Conservation (phyloP, 2,113 vertebrate species). For the Halichoerus grypus region DNA sequence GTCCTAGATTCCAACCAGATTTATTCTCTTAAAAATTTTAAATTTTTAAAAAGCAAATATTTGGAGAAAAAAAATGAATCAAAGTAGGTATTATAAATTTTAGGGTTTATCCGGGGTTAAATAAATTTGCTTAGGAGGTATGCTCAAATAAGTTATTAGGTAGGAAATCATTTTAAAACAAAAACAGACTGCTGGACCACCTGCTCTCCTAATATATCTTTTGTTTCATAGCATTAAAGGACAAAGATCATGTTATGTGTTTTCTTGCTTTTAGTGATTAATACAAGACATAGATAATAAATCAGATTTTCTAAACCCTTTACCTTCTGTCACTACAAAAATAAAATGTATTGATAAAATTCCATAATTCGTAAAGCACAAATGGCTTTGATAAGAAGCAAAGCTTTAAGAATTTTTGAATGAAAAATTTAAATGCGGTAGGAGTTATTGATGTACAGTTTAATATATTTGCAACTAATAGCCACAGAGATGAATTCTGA, state of each 20-base stretch:
- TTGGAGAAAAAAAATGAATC: neutral
- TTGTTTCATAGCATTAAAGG: neutral
- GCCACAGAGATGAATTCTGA: slow-evolving; percentile 62
- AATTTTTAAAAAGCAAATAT: neutral
- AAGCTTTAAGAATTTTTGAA: slow-evolving; percentile 43
- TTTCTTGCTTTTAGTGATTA: slow-evolving; percentile 42
- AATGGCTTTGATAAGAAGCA: neutral
- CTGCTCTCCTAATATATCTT: neutral
- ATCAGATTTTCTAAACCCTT: slow-evolving; percentile 4
- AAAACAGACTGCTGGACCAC: neutral
- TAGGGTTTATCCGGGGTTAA: neutral
- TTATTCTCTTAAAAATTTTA: neutral
- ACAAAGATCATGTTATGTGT: neutral
- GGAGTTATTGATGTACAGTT: slow-evolving; percentile 21
- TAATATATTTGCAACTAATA: slow-evolving; percentile 29
- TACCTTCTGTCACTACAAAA: neutral
- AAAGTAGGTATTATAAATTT: neutral
- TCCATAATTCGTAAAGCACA: neutral
- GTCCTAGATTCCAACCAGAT: neutral
- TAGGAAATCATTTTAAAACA: slow-evolving; percentile 54
- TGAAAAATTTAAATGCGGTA: neutral
- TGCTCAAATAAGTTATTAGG: neutral
- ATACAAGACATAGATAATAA: slow-evolving; percentile 7
- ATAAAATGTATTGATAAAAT: neutral
- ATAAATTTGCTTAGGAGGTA: neutral